Evolutionary conservation across 2,113 vertebrate species (phyloP).

Genomic region (Danionella cerebrum): DNA sequence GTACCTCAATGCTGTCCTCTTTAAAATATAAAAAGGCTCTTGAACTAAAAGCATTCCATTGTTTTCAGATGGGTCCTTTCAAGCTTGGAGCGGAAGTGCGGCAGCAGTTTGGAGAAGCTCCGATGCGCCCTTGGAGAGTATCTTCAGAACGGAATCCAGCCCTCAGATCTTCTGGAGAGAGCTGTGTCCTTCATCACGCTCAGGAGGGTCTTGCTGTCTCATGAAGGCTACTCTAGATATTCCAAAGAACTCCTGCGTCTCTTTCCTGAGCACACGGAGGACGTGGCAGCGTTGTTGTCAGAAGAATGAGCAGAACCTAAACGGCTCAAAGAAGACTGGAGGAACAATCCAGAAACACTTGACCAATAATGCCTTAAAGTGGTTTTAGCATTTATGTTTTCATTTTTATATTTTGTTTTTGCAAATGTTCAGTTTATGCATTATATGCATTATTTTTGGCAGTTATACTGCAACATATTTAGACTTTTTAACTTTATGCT

Average conservation of each 20-base stretch:
- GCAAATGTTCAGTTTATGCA: not conserved
- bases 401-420: not conserved
- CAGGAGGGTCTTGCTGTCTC: conserved; percentile 54
- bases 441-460: conserved; percentile 1
- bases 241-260: conserved; percentile 62
- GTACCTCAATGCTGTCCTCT: not conserved
- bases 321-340: not conserved
- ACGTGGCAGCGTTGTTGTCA: not conserved
- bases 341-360: too few relatives aligned
- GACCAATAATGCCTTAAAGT: not conserved
- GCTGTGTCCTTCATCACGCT: conserved; percentile 62
- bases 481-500: not conserved
- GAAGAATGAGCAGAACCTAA: not conserved
- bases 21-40: too few relatives aligned
- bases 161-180: conserved; percentile 63
- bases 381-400: not conserved
- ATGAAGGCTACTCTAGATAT: conserved; percentile 62
- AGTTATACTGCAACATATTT: not conserved
- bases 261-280: conserved; percentile 43
- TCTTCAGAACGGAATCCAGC: conserved; percentile 53
- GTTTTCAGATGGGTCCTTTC: conserved; percentile 59
- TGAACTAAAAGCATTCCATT: not conserved
- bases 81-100: conserved; percentile 61
- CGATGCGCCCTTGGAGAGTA: conserved; percentile 57
- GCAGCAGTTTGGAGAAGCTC: conserved; percentile 58